These are phyloP conservation scores for Tinea semifulvella DNA, from an alignment of 2,888 invertebrate genomes.

Conservation along the genomic window DNA sequence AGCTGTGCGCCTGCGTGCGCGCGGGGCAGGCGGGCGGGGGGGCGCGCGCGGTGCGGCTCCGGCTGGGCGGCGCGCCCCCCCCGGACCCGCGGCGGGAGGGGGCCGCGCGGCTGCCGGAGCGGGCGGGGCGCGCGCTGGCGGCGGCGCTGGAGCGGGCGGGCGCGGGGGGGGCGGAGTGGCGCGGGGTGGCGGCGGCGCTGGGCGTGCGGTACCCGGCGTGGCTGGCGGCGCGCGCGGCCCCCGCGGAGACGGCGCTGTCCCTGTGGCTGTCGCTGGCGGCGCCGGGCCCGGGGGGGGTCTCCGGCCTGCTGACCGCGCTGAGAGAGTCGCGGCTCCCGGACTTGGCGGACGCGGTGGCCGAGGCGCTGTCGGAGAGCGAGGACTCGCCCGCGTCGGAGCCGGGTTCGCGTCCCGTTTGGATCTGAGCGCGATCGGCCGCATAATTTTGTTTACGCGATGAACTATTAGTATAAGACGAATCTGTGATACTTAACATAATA, in stretches of 20 bases:
- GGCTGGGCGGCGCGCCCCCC: not conserved
- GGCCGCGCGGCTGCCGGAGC: not conserved
- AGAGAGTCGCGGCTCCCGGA: conserved; percentile 56
- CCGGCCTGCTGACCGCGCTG: conserved; percentile 71
- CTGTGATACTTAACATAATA: conserved; percentile 67
- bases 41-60: not conserved
- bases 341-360: conserved; percentile 49
- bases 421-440: conserved; percentile 28
- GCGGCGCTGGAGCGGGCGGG: conserved; percentile 87
- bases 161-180: conserved; percentile 95
- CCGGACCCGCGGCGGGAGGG: not conserved
- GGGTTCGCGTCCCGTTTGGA: conserved; percentile 16
- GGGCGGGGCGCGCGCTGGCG: conserved; percentile 24
- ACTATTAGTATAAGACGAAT: conserved; percentile 65
- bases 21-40: conserved; percentile 1
- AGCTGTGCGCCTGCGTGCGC: conserved; percentile 65
- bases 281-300: conserved; percentile 82
- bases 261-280: conserved; percentile 94
- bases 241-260: conserved; percentile 95
- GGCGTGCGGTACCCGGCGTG: conserved; percentile 95
- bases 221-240: conserved; percentile 96
- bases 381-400: not conserved
- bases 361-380: conserved; percentile 32
- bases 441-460: conserved; percentile 66
- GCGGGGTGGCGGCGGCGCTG: conserved; percentile 91